phyloP scores from a whole-genome alignment of 2,113 vertebrate species.

The Rhizomys pruinosus region DNA sequence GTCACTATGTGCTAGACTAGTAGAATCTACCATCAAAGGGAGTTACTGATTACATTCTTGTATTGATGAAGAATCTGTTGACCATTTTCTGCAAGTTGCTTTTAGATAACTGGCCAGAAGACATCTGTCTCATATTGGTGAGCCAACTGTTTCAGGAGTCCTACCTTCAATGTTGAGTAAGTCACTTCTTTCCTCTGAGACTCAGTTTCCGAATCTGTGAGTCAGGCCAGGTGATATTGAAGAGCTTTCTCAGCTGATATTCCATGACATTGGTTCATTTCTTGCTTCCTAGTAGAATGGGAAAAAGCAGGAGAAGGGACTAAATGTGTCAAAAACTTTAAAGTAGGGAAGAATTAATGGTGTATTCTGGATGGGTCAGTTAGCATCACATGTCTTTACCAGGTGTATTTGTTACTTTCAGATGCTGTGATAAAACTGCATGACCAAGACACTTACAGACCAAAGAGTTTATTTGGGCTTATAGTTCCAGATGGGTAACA shows the following conservation, averaged over 20 bases:
- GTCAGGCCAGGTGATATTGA: not conserved
- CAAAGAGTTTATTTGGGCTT: no score
- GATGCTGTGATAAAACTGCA: no score
- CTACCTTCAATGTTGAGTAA: not conserved
- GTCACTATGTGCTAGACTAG: not conserved
- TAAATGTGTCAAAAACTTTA: not conserved
- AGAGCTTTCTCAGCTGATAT: not conserved
- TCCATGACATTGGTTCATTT: slow-evolving; percentile 46
- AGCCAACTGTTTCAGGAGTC: not conserved
- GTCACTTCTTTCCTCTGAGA: not conserved
- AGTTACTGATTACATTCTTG: not conserved
- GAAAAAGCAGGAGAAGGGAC: slow-evolving; percentile 24
- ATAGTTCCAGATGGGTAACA: no score
- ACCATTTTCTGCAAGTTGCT: not conserved
- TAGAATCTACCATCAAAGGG: not conserved
- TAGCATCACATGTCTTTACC: not conserved
- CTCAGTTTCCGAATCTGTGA: not conserved
- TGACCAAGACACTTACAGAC: no score
- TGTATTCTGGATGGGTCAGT: not conserved
- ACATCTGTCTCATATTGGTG: not conserved
- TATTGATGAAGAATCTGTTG: not conserved
- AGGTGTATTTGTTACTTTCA: no score
- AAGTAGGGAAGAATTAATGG: not conserved
- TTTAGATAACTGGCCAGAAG: slow-evolving; percentile 42
- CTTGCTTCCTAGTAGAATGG: not conserved